Percentiles rank a stretch among this genome's conserved stretches.
Conservation (phyloP, 2,113 vertebrate species). For the Larimichthys crocea region DNA sequence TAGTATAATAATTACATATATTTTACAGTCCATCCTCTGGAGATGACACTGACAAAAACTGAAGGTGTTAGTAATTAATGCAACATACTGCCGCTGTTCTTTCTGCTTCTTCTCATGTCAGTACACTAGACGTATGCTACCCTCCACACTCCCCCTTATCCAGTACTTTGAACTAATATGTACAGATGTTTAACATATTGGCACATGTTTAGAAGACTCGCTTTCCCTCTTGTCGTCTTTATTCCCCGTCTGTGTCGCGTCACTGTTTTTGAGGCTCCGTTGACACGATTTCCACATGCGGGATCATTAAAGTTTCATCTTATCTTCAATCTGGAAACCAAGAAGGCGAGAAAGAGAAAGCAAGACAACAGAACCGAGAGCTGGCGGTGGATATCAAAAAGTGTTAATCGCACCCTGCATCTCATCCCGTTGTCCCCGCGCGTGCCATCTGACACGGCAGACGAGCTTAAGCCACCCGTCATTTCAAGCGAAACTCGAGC, state of each 20-base stretch:
- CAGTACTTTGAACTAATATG: not conserved
- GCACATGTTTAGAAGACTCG: not conserved
- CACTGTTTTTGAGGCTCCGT: conserved; percentile 4
- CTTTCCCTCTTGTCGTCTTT: not conserved
- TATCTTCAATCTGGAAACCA: conserved; percentile 53
- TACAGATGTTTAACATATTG: not conserved
- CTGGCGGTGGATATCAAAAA: conserved; percentile 24
- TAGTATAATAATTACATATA: too few species aligned
- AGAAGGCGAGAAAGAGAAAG: conserved; percentile 26
- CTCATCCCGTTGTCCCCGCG: conserved; percentile 34
- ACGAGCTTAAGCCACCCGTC: not conserved
- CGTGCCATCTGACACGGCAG: conserved; percentile 34
- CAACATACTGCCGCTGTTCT: not conserved
- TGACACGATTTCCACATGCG: conserved; percentile 32
- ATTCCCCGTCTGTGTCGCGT: not conserved
- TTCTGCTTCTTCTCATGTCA: not conserved
- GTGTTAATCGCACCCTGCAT: conserved; percentile 50
- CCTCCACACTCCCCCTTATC: not conserved
- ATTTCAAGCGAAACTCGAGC: conserved; percentile 8
- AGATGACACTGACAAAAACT: conserved; percentile 22
- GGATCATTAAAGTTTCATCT: conserved; percentile 66
- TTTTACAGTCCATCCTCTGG: not conserved
- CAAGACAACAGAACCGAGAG: conserved; percentile 21
- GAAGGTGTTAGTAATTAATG: not conserved
- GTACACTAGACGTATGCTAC: not conserved